Evolutionary conservation across 2,888 invertebrate species (phyloP), one percentile per base, ranked within the genome.

Genomic region (Patella pellucida): DNA sequence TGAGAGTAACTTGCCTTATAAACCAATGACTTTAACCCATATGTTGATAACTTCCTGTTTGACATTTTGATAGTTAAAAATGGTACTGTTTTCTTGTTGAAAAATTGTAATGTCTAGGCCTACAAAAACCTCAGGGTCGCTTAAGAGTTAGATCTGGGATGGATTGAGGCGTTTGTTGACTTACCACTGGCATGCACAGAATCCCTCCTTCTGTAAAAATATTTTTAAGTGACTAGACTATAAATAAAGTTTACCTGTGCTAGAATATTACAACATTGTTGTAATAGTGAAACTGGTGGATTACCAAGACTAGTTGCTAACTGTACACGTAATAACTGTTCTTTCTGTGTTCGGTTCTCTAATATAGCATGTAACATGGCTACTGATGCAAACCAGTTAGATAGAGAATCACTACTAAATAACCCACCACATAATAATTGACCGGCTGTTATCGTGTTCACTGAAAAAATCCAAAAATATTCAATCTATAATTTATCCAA

Each of bases 361-460:
- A 96, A 94, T 27, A 99, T 92, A 0, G 96, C 95, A 89, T 99
- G 97, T 89, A 96, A 95, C 41, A 99, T 92, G 0, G 97, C 96
- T 0, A 97, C 95, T 0, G 97, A 94, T 0, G 97, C 95, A 92
- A 98, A 97, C 99, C 99, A 99, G 91, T 96, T 97, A 51, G 97
- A 96, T 41, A 97, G 92, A 0, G 95, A 93, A 89, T 98, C 98
- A 0, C 93, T 92, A 72, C 96, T 96, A 91, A 98, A 97, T 50
- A 98, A 92, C 0, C 98, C 98, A 1, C 96, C 95, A 89, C 98
- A 98, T 15, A 99, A 92, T 31, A 98, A 92, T 91, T 98, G 98
- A 0, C 99, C 97, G 80, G 93, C 91, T 54, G 93, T 92, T 69
- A 93, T 89, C 12, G 90, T 90, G 81, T 89, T 89, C 52, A 89